Percentiles rank a stretch among this genome's conserved stretches.
Conservation (phyloP, 2,888 invertebrate genomes). For the Eugnorisma glareosa region DNA sequence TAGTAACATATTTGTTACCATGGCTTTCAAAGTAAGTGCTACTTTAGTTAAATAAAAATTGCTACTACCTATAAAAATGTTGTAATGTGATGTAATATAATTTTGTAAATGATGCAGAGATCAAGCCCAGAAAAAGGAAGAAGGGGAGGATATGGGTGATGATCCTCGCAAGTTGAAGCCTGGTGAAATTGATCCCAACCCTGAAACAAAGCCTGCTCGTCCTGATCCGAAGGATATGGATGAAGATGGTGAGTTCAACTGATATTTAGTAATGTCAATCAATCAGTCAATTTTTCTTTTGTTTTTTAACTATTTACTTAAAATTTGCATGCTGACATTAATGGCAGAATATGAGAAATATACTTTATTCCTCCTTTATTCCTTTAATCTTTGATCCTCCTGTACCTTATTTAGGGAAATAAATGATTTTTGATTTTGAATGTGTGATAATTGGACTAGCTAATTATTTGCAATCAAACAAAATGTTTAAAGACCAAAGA, state of each 20-base stretch:
- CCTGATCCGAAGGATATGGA: constrained; percentile 99
- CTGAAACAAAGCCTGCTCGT: constrained; percentile 99
- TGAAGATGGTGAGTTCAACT: constrained; percentile 95
- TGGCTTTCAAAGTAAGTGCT: neutral
- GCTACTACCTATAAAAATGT: neutral
- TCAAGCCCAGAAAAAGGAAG: constrained; percentile 99
- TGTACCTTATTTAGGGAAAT: too few relatives aligned
- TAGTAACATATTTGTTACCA: neutral
- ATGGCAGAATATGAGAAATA: too few relatives aligned
- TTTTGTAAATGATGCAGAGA: constrained; percentile 91
- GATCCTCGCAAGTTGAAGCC: constrained; percentile 99
- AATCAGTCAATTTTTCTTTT: too few relatives aligned
- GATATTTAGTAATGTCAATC: neutral
- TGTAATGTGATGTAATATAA: too few relatives aligned
- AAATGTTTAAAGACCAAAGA: neutral
- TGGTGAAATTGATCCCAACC: constrained; percentile 99
- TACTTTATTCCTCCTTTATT: too few relatives aligned
- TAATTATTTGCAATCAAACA: neutral
- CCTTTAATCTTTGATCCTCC: too few relatives aligned
- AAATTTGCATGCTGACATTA: too few relatives aligned
- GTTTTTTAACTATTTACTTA: too few relatives aligned
- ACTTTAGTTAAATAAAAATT: neutral
- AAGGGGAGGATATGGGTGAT: constrained; percentile 97
- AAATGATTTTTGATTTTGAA: too few relatives aligned
- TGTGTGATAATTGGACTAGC: neutral